Percentiles rank a stretch among this genome's conserved stretches.
Conservation (phyloP, 2,888 invertebrate species). For the Tortrix viridana region DNA sequence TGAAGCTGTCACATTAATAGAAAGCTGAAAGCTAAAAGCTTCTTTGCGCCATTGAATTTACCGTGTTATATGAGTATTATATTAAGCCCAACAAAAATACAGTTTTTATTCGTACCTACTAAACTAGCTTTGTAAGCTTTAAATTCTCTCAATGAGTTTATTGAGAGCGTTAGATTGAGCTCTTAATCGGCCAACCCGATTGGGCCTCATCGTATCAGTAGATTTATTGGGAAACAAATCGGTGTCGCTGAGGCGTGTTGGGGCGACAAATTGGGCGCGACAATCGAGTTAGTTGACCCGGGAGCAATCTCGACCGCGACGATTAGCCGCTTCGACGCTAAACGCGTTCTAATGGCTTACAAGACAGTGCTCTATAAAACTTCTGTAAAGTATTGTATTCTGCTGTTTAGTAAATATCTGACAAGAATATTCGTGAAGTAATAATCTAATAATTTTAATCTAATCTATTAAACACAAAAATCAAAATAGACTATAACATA, state of each 20-base stretch:
- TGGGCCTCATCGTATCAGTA: constrained; percentile 29
- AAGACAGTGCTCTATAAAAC: constrained; percentile 11
- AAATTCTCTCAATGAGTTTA: constrained; percentile 8
- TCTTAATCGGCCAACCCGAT: constrained; percentile 24
- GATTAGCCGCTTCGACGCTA: constrained; percentile 56
- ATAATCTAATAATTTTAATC: too few species aligned
- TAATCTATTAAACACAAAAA: neutral
- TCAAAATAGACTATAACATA: too few species aligned
- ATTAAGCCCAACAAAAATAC: too few species aligned
- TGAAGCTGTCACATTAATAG: constrained; percentile 22
- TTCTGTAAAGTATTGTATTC: neutral
- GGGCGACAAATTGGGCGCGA: constrained; percentile 77
- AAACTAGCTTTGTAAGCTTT: too few species aligned
- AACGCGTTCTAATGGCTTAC: constrained; percentile 24
- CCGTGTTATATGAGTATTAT: too few species aligned
- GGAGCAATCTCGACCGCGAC: constrained; percentile 59
- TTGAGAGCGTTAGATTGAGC: constrained; percentile 5
- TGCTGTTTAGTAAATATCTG: too few species aligned
- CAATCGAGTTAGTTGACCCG: constrained; percentile 82
- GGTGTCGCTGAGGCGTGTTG: constrained; percentile 57
- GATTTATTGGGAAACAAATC: constrained; percentile 40
- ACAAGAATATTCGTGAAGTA: too few species aligned
- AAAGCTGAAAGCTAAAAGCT: too few species aligned
- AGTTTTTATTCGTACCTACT: too few species aligned
- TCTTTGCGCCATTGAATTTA: constrained; percentile 16